Conservation (phyloP, 1,140 invertebrate species). For the Oreohelix idahoensis region DNA sequence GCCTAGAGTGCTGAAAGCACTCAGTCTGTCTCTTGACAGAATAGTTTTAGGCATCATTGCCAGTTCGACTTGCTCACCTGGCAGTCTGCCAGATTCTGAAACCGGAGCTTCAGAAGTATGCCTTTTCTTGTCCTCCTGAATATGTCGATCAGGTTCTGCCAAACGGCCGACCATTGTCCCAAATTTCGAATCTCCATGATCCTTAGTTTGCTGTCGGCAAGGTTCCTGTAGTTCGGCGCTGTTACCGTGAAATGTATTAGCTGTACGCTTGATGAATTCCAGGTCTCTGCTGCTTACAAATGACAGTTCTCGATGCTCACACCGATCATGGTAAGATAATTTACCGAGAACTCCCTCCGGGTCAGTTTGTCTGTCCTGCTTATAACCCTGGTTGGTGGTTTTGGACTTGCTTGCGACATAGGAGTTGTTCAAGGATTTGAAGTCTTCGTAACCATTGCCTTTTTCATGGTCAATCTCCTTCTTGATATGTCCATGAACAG, state of each 20-base stretch:
- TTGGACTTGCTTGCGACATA: neutral
- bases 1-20: conserved; percentile 19
- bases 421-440: neutral
- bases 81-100: neutral
- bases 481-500: neutral
- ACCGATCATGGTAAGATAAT: neutral
- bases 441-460: neutral
- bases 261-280: neutral
- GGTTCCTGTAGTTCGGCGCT: neutral
- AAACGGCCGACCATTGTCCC: neutral
- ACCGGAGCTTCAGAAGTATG: neutral
- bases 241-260: neutral
- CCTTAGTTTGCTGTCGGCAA: neutral
- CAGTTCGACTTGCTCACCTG: neutral
- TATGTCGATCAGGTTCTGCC: neutral
- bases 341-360: neutral
- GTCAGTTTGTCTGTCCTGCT: neutral
- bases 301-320: neutral
- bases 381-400: neutral
- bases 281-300: neutral
- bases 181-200: neutral
- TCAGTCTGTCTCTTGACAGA: conserved; percentile 7
- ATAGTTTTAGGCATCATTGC: neutral
- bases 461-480: neutral
- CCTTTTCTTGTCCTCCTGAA: neutral